Evolutionary conservation across 2,888 invertebrate genomes (phyloP).

Genomic region (Platycheirus albimanus): DNA sequence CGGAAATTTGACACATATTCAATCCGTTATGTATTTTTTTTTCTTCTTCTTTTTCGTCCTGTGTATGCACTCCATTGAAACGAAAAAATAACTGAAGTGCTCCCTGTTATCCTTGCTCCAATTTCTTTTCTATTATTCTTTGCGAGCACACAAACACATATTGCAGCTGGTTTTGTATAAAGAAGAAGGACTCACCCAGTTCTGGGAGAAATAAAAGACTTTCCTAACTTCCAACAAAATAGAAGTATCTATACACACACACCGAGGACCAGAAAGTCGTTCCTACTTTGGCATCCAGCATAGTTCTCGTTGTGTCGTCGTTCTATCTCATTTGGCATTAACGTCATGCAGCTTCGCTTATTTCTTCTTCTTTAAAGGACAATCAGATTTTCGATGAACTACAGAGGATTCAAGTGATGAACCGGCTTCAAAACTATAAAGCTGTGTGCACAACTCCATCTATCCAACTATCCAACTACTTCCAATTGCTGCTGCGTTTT

Average conservation of each 20-base stretch:
- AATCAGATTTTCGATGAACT: constrained; percentile 60
- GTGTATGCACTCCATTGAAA: constrained; percentile 34
- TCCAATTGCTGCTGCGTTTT: constrained; percentile 20
- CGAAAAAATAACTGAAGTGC: constrained; percentile 40
- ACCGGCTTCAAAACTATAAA: neutral
- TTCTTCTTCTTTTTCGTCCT: neutral
- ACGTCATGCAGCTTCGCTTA: constrained; percentile 12
- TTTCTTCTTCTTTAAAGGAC: constrained; percentile 31
- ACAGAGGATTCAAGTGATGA: constrained; percentile 45
- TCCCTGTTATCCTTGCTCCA: constrained; percentile 66
- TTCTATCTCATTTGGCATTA: constrained; percentile 28
- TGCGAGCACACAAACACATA: constrained; percentile 8
- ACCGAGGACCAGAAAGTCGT: too few relatives aligned
- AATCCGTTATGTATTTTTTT: constrained; percentile 22
- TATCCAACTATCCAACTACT: too few relatives aligned
- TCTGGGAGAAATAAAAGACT: constrained; percentile 32
- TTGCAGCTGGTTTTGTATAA: neutral
- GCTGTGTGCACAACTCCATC: too few relatives aligned
- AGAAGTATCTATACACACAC: too few relatives aligned
- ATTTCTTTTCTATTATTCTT: constrained; percentile 48
- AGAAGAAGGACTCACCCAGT: constrained; percentile 35
- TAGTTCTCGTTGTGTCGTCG: neutral
- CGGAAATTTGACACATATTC: constrained; percentile 60
- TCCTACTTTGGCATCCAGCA: neutral
- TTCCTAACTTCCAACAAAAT: constrained; percentile 41